Conservation (phyloP, 2,113 vertebrate species). For the Aegithalos caudatus region DNA sequence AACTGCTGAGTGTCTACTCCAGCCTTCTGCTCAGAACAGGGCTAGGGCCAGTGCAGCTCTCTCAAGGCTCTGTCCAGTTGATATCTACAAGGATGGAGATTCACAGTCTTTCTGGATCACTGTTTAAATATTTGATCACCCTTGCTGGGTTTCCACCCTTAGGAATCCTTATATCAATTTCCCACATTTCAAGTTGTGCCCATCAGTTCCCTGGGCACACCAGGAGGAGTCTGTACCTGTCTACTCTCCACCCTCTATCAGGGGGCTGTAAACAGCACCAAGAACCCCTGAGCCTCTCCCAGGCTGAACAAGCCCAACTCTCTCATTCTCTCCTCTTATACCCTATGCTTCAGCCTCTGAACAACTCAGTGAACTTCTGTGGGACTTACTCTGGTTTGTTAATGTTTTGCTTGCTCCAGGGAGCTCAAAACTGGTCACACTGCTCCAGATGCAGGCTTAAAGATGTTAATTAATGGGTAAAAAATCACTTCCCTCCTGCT, state of each 20-base stretch:
- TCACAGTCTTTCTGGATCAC: background rate
- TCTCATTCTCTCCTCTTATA: background rate
- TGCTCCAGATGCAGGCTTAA: background rate
- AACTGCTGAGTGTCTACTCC: background rate
- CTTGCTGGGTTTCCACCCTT: background rate
- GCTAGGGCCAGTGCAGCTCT: background rate
- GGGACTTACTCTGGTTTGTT: background rate
- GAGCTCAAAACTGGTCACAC: background rate
- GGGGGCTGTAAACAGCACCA: background rate
- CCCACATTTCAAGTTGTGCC: background rate
- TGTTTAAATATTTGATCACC: background rate
- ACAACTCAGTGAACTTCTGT: background rate
- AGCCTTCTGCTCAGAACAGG: background rate
- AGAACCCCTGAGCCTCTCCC: background rate
- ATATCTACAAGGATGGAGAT: background rate
- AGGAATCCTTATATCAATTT: background rate
- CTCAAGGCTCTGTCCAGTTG: background rate
- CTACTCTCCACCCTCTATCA: background rate
- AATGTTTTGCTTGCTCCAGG: background rate
- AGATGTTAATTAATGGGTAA: background rate
- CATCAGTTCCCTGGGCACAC: background rate
- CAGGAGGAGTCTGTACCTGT: background rate
- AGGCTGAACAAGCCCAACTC: background rate
- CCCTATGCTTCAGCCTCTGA: background rate
- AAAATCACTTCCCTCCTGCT: background rate